Conservation (phyloP, 2,888 invertebrate genomes). For the Machimus atricapillus region DNA sequence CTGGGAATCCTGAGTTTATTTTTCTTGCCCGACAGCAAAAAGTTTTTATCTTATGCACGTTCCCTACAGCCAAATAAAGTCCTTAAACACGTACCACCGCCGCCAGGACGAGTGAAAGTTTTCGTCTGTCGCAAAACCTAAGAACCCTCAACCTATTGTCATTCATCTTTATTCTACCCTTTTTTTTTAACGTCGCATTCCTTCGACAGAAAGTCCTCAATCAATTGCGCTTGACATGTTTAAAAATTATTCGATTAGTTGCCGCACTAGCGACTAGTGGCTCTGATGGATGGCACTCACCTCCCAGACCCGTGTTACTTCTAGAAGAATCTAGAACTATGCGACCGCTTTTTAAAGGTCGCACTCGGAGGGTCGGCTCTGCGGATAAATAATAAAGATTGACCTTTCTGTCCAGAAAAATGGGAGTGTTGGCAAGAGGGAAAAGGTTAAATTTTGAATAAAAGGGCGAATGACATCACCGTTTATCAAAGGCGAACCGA, state of each 20-base stretch:
- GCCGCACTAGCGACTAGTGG: neutral
- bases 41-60: neutral
- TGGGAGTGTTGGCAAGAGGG: neutral
- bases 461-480: neutral
- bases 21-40: neutral
- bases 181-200: neutral
- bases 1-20: neutral
- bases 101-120: constrained; percentile 10
- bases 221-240: constrained; percentile 24
- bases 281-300: neutral
- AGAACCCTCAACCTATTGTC: neutral
- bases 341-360: neutral
- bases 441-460: neutral
- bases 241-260: constrained; percentile 9
- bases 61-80: neutral
- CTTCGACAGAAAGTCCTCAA: neutral
- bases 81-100: constrained; percentile 2
- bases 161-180: neutral
- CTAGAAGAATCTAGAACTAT: neutral
- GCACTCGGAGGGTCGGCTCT: neutral
- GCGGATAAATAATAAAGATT: neutral
- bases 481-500: neutral
- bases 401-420: neutral
- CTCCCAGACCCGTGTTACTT: neutral
- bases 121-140: neutral